Evolutionary conservation across 1,140 invertebrate species (phyloP).

Genomic region (Temnothorax longispinosus): DNA sequence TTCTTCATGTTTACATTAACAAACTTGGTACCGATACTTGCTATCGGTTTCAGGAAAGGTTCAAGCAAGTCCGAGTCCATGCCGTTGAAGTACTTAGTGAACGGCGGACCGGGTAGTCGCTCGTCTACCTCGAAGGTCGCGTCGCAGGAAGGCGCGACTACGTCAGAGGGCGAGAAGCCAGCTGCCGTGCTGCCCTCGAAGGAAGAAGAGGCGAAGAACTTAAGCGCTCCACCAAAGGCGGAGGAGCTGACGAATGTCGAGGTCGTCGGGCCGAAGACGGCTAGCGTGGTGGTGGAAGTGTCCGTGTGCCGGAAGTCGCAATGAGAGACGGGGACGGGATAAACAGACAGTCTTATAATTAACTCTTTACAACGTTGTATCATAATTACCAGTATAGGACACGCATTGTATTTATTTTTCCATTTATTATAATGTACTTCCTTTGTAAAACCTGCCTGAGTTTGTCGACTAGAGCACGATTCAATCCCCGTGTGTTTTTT

Average conservation of each 20-base stretch:
- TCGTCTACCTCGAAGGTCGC: conserved; percentile 71
- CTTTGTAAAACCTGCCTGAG: conserved; percentile 74
- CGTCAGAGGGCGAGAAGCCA: conserved; percentile 63
- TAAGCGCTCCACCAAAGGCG: conserved; percentile 60
- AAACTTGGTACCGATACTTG: neutral
- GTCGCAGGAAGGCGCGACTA: conserved; percentile 67
- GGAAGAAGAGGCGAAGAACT: conserved; percentile 74
- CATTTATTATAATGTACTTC: conserved; percentile 80
- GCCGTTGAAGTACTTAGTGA: conserved; percentile 81
- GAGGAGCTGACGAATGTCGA: conserved; percentile 53
- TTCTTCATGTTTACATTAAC: neutral
- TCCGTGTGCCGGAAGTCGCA: conserved; percentile 70
- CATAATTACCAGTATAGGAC: conserved; percentile 81
- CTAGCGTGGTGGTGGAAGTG: conserved; percentile 51
- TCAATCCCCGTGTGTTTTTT: neutral
- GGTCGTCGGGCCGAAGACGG: conserved; percentile 14
- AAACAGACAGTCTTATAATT: conserved; percentile 55
- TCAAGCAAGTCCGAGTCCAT: conserved; percentile 73
- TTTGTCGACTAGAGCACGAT: conserved; percentile 17
- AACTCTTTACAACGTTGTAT: conserved; percentile 79
- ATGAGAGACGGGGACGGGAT: conserved; percentile 66
- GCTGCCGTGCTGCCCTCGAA: conserved; percentile 51
- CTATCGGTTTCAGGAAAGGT: conserved; percentile 42
- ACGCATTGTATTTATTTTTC: conserved; percentile 84
- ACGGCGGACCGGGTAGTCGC: conserved; percentile 80